Evolutionary conservation across 2,888 invertebrate genomes (phyloP), one percentile per base, ranked within the genome.

Genomic region (Rhaphigaster nebulosa): DNA sequence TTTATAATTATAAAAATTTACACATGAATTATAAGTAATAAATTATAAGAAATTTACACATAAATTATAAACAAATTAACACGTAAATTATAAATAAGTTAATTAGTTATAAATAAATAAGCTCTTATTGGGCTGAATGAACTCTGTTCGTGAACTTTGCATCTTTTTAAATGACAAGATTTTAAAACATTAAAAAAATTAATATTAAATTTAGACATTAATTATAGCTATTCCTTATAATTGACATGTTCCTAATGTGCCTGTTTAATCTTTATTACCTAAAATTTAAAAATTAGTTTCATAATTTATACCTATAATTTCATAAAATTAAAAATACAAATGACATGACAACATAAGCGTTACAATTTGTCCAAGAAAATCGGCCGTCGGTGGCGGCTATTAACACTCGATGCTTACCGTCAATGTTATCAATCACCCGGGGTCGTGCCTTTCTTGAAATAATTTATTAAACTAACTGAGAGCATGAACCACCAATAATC

Each of bases 401-500:
- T 76, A 76, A 76, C 70, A 38, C 70, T 18, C 34, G 70, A 76
- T 18, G 38, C 34, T 76, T 76, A 76, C 70, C 70, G 70, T 34
- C 70, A 76, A 38, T 38, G 84, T 26, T 60, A 88, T 88, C 88
- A 88, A 88, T 88, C 88, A 88, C 15, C 10, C 41, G 12, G 12
- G 13, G 41, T 26, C 41, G 41, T 65, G 41, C 60, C 38, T 88
- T 45, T 60, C 41, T 60, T 1, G 41, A 88, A 60, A 41, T 88
- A 88, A 60, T 88, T 88, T 54, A 60, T 88, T 23, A 88, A 88
- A 56, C 56, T 41, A 56, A 60, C 88, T 56, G 88, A 34, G 56
- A 87, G 87, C 87, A 87, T 87, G 87, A 52, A 34, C 87, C 87
- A 12, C 60, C 56, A 60, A 88, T 88, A 88, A 88, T 88, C 56